These are phyloP conservation scores for Lutraria rhynchaena DNA, from an alignment of 1,140 invertebrate genomes.

Conservation along the genomic window DNA sequence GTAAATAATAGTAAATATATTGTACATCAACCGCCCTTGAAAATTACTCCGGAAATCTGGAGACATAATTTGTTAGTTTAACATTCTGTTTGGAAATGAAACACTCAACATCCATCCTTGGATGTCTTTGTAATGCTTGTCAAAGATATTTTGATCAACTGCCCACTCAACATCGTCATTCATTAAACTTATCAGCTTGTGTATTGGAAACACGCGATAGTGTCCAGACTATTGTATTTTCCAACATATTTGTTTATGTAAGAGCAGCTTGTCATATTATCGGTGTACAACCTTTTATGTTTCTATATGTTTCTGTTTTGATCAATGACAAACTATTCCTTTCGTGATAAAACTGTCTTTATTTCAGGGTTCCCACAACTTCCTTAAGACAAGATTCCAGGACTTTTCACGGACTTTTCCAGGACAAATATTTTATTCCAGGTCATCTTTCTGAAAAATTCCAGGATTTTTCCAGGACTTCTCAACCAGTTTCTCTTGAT, in stretches of 20 bases:
- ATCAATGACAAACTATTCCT: too few species aligned
- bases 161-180: constrained; percentile 23
- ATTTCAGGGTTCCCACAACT: too few species aligned
- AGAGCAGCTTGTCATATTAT: constrained; percentile 33
- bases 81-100: neutral
- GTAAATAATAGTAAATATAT: too few species aligned
- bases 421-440: too few species aligned
- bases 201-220: neutral
- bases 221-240: neutral
- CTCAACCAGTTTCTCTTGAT: too few species aligned
- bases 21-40: neutral
- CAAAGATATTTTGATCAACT: neutral
- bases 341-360: too few species aligned
- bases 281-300: neutral
- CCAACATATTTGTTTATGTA: constrained; percentile 12
- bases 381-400: too few species aligned
- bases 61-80: constrained; percentile 11
- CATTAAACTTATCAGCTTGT: constrained; percentile 6
- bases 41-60: constrained; percentile 2
- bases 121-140: neutral
- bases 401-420: too few species aligned
- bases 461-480: too few species aligned
- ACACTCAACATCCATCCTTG: neutral
- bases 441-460: too few species aligned
- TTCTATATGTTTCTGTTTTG: too few species aligned